Percentiles rank a stretch among this genome's conserved stretches.
Conservation (phyloP, 2,113 vertebrate species). For the western clawed frog (Xenopus tropicalis) region UCB_Xtro_10.0 CM004450.2:79419501-79420000, state of each 20-base stretch:
- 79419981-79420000: neutral
- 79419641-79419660: constrained; percentile 14
- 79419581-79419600: neutral
- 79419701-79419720: constrained; percentile 20
- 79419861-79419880: constrained; percentile 33
- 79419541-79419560: neutral
- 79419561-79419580: neutral
- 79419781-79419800: constrained; percentile 45
- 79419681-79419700: constrained; percentile 5
- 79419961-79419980: constrained; percentile 3
- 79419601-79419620: neutral
- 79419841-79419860: constrained; percentile 17
- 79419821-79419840: constrained; percentile 28
- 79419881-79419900: constrained; percentile 40
- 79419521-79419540: too few relatives aligned
- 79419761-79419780: constrained; percentile 4
- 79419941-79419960: constrained; percentile 9
- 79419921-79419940: constrained; percentile 9
- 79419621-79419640: neutral
- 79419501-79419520: too few relatives aligned
- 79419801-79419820: constrained; percentile 41
- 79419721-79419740: constrained; percentile 14
- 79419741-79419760: constrained; percentile 34
- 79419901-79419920: constrained; percentile 30
- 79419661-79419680: constrained; percentile 30